A percentile compares a stretch with the other conserved stretches of the same genome.
Conservation (phyloP, 2,797 vertebrate species). For the Micromesistius poutassou region DNA sequence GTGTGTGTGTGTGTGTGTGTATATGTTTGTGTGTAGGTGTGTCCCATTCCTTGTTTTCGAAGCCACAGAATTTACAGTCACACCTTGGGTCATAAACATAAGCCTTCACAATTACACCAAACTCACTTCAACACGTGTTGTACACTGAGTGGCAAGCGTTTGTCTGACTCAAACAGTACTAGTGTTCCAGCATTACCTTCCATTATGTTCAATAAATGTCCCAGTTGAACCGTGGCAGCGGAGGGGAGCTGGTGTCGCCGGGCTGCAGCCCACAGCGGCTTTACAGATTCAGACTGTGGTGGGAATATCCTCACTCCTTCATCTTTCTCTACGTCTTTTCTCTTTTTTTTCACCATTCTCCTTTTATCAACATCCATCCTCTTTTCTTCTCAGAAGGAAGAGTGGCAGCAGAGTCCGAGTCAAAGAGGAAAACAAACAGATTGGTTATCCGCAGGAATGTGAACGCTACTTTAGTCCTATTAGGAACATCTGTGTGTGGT, state of each 20-base stretch:
- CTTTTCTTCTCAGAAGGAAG: slow-evolving; percentile 63
- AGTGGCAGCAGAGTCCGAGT: slow-evolving; percentile 61
- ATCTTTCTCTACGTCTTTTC: slow-evolving; percentile 9
- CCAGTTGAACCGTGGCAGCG: slow-evolving; percentile 46
- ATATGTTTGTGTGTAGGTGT: slow-evolving; percentile 14
- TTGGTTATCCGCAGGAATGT: slow-evolving; percentile 72
- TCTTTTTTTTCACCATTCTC: slow-evolving; percentile 26
- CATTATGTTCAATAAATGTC: slow-evolving; percentile 49
- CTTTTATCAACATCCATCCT: slow-evolving; percentile 42
- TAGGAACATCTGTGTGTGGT: slow-evolving; percentile 74
- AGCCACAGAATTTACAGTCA: slow-evolving; percentile 64
- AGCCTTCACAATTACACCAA: slow-evolving; percentile 55
- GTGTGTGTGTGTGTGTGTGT: slow-evolving; percentile 14
- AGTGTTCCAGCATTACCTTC: slow-evolving; percentile 51
- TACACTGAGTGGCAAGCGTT: slow-evolving; percentile 30
- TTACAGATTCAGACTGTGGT: slow-evolving; percentile 47
- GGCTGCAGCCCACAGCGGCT: slow-evolving; percentile 43
- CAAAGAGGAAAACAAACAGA: slow-evolving; percentile 70
- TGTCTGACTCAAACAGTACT: slow-evolving; percentile 42
- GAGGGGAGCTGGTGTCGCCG: slow-evolving; percentile 44
- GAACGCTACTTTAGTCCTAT: slow-evolving; percentile 72
- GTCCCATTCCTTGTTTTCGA: slow-evolving; percentile 25
- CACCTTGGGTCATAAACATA: slow-evolving; percentile 64
- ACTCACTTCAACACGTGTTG: slow-evolving; percentile 39
- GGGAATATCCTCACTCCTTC: slow-evolving; percentile 22